Evolutionary conservation across 2,888 invertebrate species (phyloP), one percentile per base, ranked within the genome.

Genomic region (Eremobia ochroleuca): DNA sequence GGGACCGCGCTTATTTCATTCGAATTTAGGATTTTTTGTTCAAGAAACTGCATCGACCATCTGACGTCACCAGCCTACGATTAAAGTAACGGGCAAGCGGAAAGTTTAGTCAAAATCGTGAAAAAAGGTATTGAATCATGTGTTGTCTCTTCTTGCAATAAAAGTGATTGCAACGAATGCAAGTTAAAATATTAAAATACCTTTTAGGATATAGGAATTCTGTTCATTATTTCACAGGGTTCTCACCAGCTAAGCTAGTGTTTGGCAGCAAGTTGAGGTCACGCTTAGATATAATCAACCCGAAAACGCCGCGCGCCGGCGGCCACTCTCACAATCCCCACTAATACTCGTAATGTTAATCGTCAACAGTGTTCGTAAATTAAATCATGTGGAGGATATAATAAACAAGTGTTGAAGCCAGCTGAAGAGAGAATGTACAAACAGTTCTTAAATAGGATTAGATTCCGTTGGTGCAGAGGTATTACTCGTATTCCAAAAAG

Each of bases 341-440:
- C 52, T 52, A 25, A 52, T 52, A 52, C n/a, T n/a, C n/a, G n/a
- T n/a, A n/a, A 40, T 21, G 40, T 21, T 28, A 40, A 15, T 18
- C 71, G 25, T 46, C 61, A 69, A 28, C 55, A 69, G 68, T 69
- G 68, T 21, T 69, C 37, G 55, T 55, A 58, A 40, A 28, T 37
- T 58, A 69, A 69, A 8, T 11, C 21, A 15, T 11, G 34, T 40
- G 55, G 49, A 1, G 15, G 67, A 13, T 13, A 55, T n/a, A 55
- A 55, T n/a, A n/a, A 55, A n/a, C 55, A 55, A 55, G n/a, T n/a
- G n/a, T 49, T 49, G 13, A 67, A 49, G 49, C 67, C 46, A 21
- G 67, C 28, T 1, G 55, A 69, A 21, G 5, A 58, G 6, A 6
- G 52, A 8, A n/a, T 37, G 67, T 68, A 49, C 25, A 68, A 68